Evolutionary conservation across 2,113 vertebrate species (phyloP).

Genomic region (Andinoacara biseriatus): DNA sequence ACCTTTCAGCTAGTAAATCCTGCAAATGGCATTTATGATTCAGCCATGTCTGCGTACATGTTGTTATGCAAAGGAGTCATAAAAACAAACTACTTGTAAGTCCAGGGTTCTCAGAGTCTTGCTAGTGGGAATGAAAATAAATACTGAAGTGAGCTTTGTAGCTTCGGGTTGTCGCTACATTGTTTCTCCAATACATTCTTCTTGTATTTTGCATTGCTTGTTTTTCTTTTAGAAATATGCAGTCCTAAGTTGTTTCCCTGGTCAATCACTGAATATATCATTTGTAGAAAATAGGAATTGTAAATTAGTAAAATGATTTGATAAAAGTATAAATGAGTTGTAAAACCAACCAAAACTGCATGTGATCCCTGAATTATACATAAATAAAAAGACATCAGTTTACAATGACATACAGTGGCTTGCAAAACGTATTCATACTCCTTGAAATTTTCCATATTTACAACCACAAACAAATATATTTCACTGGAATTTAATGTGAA

Average conservation of each 20-base stretch:
- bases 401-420: background rate
- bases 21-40: background rate
- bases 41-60: background rate
- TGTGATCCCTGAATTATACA: background rate
- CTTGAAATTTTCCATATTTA: too few species aligned
- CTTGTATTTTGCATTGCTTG: background rate
- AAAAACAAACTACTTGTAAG: background rate
- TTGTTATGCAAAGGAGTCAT: background rate
- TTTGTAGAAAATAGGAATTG: accelerated
- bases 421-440: too few species aligned
- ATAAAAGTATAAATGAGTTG: background rate
- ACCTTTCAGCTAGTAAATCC: background rate
- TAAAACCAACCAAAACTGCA: background rate
- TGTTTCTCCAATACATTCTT: background rate
- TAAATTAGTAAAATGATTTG: background rate
- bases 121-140: background rate
- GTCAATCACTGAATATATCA: background rate
- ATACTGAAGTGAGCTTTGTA: background rate
- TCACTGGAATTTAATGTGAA: too few species aligned
- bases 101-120: background rate
- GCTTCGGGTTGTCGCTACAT: background rate
- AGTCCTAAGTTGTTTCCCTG: background rate
- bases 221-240: background rate
- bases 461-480: too few species aligned
- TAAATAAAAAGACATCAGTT: background rate